Conservation (phyloP, 2,888 invertebrate species). For the Pristionchus japonicus region DNA sequence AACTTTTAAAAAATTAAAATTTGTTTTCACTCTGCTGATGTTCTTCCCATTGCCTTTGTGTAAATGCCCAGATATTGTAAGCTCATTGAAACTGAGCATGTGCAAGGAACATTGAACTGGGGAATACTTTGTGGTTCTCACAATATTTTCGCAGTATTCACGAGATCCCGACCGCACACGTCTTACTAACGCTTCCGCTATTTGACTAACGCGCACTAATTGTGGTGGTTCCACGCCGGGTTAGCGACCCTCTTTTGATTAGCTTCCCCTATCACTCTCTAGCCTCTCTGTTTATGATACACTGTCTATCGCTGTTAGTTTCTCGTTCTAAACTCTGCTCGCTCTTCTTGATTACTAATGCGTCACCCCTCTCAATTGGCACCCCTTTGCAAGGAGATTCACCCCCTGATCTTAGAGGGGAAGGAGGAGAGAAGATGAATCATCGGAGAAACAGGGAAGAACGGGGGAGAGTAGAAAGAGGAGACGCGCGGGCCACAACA, state of each 20-base stretch:
- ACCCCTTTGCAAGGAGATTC: neutral
- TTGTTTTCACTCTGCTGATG: too few relatives aligned
- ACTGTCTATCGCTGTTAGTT: neutral
- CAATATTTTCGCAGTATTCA: neutral
- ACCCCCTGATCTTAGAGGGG: neutral
- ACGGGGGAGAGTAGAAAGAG: neutral
- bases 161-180: neutral
- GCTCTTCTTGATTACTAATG: neutral
- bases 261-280: neutral
- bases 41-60: neutral
- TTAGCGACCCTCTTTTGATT: neutral
- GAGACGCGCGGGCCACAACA: neutral
- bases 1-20: neutral
- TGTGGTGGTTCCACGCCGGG: neutral
- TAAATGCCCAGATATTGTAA: neutral
- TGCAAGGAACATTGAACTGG: neutral
- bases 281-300: neutral
- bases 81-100: neutral
- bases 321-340: neutral
- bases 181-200: slow-evolving; percentile 1
- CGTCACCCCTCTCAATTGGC: neutral
- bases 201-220: neutral
- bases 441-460: neutral
- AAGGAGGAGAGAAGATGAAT: neutral
- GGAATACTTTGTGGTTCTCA: neutral